These are phyloP conservation scores for Patiria miniata DNA, from an alignment of 35 echinoderm and acorn worm genomes.

Conservation along the genomic window DNA sequence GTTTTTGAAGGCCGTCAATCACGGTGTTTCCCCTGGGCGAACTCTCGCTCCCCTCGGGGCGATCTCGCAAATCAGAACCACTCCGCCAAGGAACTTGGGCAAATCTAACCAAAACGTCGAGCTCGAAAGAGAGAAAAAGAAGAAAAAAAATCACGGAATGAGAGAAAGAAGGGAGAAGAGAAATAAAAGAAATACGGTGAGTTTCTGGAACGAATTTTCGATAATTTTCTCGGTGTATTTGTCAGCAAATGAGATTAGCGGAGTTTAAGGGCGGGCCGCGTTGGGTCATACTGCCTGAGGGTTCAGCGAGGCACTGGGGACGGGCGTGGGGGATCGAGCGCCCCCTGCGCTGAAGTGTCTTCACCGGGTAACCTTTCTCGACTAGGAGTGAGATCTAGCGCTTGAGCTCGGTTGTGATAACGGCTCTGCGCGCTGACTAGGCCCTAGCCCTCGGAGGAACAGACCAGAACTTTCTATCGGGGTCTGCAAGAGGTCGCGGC, in stretches of 20 bases:
- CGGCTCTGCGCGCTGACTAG: no score
- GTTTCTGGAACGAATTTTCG: conserved; percentile 31
- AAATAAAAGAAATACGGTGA: neutral
- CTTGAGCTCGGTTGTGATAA: no score
- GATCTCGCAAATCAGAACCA: neutral
- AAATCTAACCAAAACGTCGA: neutral
- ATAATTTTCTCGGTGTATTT: neutral
- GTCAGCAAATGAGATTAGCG: conserved; percentile 21
- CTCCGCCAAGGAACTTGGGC: neutral
- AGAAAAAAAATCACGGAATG: no score
- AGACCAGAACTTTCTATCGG: neutral
- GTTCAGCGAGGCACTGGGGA: neutral
- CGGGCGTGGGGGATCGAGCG: neutral
- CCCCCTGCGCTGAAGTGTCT: neutral
- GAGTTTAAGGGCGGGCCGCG: neutral
- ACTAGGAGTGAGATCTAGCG: neutral
- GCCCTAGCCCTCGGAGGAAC: neutral
- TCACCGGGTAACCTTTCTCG: neutral
- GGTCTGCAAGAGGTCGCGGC: neutral
- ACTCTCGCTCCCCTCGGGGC: neutral
- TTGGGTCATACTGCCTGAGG: conserved; percentile 9
- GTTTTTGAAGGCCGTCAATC: no score
- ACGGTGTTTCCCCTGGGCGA: neutral
- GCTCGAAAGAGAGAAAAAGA: no score
- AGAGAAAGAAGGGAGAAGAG: neutral